Base-by-base conservation (phyloP, 2,797 vertebrate genomes). In the Benthosema pterotum region DNA sequence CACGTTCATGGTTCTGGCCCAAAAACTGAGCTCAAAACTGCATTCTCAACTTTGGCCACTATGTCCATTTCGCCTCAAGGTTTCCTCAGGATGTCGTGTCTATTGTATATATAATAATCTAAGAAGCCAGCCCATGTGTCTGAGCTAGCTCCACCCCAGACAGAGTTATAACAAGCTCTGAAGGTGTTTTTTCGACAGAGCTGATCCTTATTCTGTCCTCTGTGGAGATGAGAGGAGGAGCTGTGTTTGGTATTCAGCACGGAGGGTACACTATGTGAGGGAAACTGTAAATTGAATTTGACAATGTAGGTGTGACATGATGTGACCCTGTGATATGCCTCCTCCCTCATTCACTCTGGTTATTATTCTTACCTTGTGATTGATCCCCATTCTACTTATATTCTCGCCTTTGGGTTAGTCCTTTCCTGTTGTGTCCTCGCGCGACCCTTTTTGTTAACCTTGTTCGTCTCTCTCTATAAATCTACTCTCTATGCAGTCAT, bases 211-310 rank as follows among this genome's bases (percentile, higher is more conserved):
- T 76, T 69, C 61, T 67, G 66, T n/a, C 49, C 42, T 74, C 50
- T 19, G 61, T 64, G 43, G 52, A 55, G 68, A 77, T 78, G 72
- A 22, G 22, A 22, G 22, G 4, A 22, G 22, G 22, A 4, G 22
- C 3, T 25, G 76, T 87, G 74, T 85, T 90, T 88, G 75, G 85
- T 83, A 88, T 90, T 87, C 88, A 83, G 75, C 69, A 70, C 69
- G 77, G 67, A 80, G 80, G 84, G n/a, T n/a, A n/a, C n/a, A n/a
- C n/a, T 83, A 77, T 81, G 75, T 80, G 80, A 83, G 82, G 77
- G 83, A 88, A 87, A 84, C 60, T 65, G 78, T 78, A 89, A 87
- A 90, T 88, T 78, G 85, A 87, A 90, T 87, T 84, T 85, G 85
- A 85, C 88, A 86, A 71, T 80, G 70, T 75, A 82, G 86, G 84